Base-by-base conservation (phyloP, 2,797 vertebrate genomes). In the Crax fasciolata region DNA sequence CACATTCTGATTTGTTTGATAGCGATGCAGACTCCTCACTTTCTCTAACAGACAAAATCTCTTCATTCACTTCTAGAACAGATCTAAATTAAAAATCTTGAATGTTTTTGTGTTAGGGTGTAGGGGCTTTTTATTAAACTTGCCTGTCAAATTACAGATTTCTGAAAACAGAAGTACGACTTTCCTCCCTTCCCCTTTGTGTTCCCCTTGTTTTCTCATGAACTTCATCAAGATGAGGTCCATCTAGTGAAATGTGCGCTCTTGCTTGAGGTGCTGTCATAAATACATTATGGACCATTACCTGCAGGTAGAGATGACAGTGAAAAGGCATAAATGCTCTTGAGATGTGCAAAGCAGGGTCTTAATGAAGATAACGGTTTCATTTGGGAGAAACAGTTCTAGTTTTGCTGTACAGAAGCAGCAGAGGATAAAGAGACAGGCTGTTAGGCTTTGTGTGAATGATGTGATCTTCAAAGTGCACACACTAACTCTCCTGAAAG, bases 1-100 rank as follows among this genome's bases (percentile, higher is more conserved):
- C 61, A 79, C 44, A 46, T 17, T 80, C 49, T 46, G 84, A 46
- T 92, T 94, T 80, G 65, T 77, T 63, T 94, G 65, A 67, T 63
- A 57, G 71, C 51, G 75, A 3, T 28, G 55, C 54, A 86, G 80
- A 39, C 58, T 44, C 44, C 51, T 52, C 78, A 25, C 13, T 86
- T 80, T 84, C 62, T 80, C 43, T 72, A 46, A 21, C 13, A 1
- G 51, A 51, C 38, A 83, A 2, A 65, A 78, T 39, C 4, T 80
- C 15, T 73, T 75, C 2, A 15, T 89, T 74, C 11, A 48, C 71
- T 95, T 91, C 35, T 35, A 65, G 82, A 70, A 68, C 55, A 89
- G n/a, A 28, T 30, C 24, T 52, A 77, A 63, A 51, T 78, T 51
- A 58, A 84, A 86, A 78, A 30, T n/a, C 3, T 0, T 61, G 2